Percentiles rank a stretch among this genome's conserved stretches.
phyloP scores from a whole-genome alignment of 2,888 invertebrate genomes.

The Pollenia amentaria region DNA sequence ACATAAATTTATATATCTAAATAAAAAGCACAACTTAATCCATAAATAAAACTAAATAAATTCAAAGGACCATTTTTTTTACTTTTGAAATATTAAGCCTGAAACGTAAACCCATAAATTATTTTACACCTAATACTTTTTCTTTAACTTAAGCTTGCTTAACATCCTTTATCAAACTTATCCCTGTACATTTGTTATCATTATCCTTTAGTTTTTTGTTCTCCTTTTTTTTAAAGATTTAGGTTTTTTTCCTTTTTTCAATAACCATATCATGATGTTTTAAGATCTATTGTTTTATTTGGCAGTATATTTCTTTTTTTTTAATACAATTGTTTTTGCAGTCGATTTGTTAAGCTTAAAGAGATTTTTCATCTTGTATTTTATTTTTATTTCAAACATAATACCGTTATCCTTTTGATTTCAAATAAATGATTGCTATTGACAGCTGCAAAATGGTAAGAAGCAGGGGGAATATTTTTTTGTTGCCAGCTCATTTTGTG shows the following conservation, averaged over 20 bases:
- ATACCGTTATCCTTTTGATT: slow-evolving; percentile 70
- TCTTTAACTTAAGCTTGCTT: neutral
- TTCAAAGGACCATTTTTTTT: no score
- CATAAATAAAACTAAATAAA: no score
- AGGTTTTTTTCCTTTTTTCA: slow-evolving; percentile 36
- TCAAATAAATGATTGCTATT: slow-evolving; percentile 75
- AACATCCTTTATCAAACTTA: slow-evolving; percentile 3
- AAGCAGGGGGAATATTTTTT: slow-evolving; percentile 12
- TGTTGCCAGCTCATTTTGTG: slow-evolving; percentile 36
- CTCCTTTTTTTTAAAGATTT: neutral
- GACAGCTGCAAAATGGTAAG: slow-evolving; percentile 74
- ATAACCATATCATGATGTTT: slow-evolving; percentile 33
- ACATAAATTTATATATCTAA: no score
- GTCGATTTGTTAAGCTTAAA: slow-evolving; percentile 77
- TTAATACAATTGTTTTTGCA: slow-evolving; percentile 74
- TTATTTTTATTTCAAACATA: slow-evolving; percentile 53
- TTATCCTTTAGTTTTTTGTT: slow-evolving; percentile 17
- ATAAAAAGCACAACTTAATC: no score
- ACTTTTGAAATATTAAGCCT: neutral
- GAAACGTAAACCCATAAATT: slow-evolving; percentile 5
- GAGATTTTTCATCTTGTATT: slow-evolving; percentile 70
- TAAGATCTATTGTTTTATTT: slow-evolving; percentile 37
- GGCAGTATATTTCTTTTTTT: slow-evolving; percentile 22
- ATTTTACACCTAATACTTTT: slow-evolving; percentile 29
- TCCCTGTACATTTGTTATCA: slow-evolving; percentile 11